A percentile compares a stretch with the other conserved stretches of the same genome.
Evolutionary conservation across 2,113 vertebrate genomes (phyloP).

Genomic region (Verasper variegatus): DNA sequence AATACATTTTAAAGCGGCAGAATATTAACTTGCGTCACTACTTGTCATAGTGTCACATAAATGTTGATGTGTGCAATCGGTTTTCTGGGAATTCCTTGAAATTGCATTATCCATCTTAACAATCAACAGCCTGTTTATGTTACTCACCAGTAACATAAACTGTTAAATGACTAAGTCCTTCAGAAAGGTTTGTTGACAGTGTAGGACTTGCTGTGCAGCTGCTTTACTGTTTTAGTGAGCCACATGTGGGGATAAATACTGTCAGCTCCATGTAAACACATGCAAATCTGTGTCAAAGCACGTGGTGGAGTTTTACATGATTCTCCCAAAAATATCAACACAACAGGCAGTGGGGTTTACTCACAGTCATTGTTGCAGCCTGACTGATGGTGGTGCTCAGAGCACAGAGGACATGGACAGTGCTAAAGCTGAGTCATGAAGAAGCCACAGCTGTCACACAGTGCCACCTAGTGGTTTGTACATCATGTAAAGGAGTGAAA

Average conservation of each 20-base stretch:
- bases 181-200: constrained; percentile 41
- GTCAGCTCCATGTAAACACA: constrained; percentile 22
- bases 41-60: not conserved
- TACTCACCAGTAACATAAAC: constrained; percentile 44
- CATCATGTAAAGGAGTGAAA: not conserved
- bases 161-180: constrained; percentile 19
- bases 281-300: constrained; percentile 19
- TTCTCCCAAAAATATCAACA: constrained; percentile 49
- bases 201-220: constrained; percentile 43
- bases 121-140: constrained; percentile 27
- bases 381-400: constrained; percentile 30
- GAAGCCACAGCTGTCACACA: constrained; percentile 38
- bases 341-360: constrained; percentile 25
- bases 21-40: constrained; percentile 6
- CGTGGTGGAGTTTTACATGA: constrained; percentile 45
- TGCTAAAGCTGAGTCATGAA: constrained; percentile 60
- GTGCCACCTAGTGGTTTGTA: constrained; percentile 69
- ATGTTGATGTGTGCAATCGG: not conserved
- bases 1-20: not conserved
- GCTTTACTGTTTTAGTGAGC: constrained; percentile 37
- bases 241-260: constrained; percentile 27
- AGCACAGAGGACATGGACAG: constrained; percentile 30
- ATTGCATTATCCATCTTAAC: not conserved
- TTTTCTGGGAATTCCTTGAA: constrained; percentile 30
- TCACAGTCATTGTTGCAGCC: constrained; percentile 28